A percentile compares a stretch with the other conserved stretches of the same genome.
phyloP scores from a whole-genome alignment of 2,113 vertebrate species.

The Leptocoma aspasia region DNA sequence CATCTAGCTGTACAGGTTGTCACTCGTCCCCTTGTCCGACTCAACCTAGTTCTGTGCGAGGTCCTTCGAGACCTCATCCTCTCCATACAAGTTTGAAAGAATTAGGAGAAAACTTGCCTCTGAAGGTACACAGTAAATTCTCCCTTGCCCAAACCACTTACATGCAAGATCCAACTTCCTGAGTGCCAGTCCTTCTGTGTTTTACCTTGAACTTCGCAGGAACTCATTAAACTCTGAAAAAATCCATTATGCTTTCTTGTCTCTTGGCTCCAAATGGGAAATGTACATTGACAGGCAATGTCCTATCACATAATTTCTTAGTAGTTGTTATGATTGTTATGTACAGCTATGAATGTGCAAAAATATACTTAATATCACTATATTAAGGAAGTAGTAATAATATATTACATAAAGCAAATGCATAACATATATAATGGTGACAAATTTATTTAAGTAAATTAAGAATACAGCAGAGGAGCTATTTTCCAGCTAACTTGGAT shows the following conservation, averaged over 20 bases:
- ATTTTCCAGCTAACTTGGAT: neutral
- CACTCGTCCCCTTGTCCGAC: neutral
- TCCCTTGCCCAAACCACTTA: neutral
- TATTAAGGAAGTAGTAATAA: neutral
- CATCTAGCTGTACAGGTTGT: neutral
- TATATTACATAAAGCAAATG: neutral
- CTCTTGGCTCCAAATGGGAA: neutral
- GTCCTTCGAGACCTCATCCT: neutral
- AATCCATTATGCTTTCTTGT: neutral
- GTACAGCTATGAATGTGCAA: neutral
- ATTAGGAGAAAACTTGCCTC: neutral
- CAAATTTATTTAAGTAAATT: conserved; percentile 36
- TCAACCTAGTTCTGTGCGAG: neutral
- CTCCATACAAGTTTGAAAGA: neutral
- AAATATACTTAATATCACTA: neutral
- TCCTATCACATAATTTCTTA: neutral
- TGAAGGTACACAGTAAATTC: neutral
- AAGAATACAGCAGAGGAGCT: conserved; percentile 4
- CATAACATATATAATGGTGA: conserved; percentile 3
- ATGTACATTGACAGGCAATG: neutral
- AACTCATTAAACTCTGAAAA: conserved; percentile 11
- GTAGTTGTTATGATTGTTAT: neutral
- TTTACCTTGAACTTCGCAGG: neutral
- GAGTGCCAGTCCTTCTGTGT: neutral
- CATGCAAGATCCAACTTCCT: neutral